Evolutionary conservation across 2,113 vertebrate species (phyloP).

Genomic region (Hassar affinis): DNA sequence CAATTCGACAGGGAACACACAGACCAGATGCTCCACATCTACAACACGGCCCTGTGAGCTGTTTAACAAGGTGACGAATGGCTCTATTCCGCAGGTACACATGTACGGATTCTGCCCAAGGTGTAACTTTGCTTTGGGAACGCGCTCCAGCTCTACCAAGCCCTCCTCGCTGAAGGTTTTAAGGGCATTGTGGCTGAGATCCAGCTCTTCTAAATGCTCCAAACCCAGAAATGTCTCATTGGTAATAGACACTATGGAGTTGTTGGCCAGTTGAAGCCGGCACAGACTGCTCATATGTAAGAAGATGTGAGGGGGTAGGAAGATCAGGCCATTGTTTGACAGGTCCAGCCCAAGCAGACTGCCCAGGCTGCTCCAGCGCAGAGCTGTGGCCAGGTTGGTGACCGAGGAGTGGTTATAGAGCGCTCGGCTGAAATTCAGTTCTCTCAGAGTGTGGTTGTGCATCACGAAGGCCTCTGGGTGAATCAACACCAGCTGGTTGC

Average conservation of each 20-base stretch:
- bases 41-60: constrained; percentile 59
- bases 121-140: constrained; percentile 58
- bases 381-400: constrained; percentile 57
- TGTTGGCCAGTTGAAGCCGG: constrained; percentile 73
- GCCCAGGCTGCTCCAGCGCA: constrained; percentile 60
- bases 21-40: constrained; percentile 62
- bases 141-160: constrained; percentile 66
- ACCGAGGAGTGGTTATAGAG: constrained; percentile 71
- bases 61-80: constrained; percentile 73
- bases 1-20: constrained; percentile 66
- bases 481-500: constrained; percentile 70
- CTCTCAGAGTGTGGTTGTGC: constrained; percentile 66
- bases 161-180: constrained; percentile 66
- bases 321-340: constrained; percentile 62
- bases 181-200: constrained; percentile 72
- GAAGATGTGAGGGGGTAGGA: constrained; percentile 58
- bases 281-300: constrained; percentile 53
- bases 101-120: constrained; percentile 73
- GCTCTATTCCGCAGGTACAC: constrained; percentile 73
- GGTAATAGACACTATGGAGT: constrained; percentile 73
- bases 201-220: constrained; percentile 69
- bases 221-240: constrained; percentile 70
- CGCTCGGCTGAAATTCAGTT: constrained; percentile 77
- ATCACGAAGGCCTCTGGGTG: constrained; percentile 71
- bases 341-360: constrained; percentile 64